phyloP scores from a whole-genome alignment of 2,888 invertebrate genomes.

The Melieria crassipennis region DNA sequence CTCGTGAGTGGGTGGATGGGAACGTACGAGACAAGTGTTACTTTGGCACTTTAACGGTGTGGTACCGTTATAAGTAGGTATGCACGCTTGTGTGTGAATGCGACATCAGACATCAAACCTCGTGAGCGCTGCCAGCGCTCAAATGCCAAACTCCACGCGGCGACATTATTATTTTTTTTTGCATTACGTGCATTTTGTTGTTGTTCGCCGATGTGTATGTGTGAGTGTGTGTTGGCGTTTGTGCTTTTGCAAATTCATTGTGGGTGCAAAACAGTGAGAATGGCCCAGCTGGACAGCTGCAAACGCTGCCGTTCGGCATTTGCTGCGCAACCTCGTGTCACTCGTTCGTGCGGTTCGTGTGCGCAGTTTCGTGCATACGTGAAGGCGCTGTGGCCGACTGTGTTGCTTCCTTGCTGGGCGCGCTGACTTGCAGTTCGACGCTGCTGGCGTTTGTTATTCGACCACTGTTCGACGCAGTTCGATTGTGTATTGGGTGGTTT shows the following conservation, averaged over 20 bases:
- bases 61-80: background rate
- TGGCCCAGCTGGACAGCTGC: too few relatives aligned
- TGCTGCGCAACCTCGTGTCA: too few relatives aligned
- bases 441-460: constrained; percentile 12
- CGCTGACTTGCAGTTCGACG: background rate
- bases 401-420: constrained; percentile 1
- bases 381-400: background rate
- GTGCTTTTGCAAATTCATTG: background rate
- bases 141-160: background rate
- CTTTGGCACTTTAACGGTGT: constrained; percentile 10
- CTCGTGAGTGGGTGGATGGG: constrained; percentile 3
- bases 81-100: background rate
- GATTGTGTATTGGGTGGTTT: too few relatives aligned
- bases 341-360: too few relatives aligned
- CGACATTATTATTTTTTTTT: background rate
- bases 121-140: constrained; percentile 5
- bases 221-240: background rate
- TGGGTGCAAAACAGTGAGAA: too few relatives aligned
- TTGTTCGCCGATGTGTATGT: background rate
- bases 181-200: background rate
- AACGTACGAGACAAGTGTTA: constrained; percentile 10
- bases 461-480: too few relatives aligned
- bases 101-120: constrained; percentile 21
- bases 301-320: too few relatives aligned
- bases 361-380: background rate